Evolutionary conservation across 2,113 vertebrate genomes (phyloP).

Genomic region (Emydocephalus ijimae): DNA sequence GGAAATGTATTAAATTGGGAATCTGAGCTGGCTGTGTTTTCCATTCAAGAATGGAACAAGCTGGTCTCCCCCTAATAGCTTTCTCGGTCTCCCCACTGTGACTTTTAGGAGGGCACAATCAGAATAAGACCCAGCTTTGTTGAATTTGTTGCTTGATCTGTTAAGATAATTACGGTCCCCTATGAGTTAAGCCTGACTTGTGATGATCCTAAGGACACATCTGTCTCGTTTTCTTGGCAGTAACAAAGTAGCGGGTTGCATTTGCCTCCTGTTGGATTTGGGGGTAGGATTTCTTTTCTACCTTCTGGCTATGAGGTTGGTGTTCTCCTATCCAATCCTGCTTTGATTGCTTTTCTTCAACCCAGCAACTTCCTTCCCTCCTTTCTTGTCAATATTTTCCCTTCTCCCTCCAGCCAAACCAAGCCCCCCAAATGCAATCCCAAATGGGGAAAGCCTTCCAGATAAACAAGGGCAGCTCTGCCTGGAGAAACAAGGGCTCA

Average conservation of each 20-base stretch:
- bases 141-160: not conserved
- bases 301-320: not conserved
- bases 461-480: slow-evolving; percentile 14
- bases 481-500: slow-evolving; percentile 25
- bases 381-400: slow-evolving; percentile 29
- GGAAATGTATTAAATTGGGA: not conserved
- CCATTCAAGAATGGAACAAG: not conserved
- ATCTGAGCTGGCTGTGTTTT: not conserved
- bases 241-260: not conserved
- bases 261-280: not conserved
- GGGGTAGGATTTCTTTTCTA: not conserved
- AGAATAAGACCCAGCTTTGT: not conserved
- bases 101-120: not conserved
- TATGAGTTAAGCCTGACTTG: not conserved
- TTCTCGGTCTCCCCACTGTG: not conserved
- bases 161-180: not conserved
- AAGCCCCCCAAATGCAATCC: not conserved
- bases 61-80: not conserved
- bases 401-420: not conserved
- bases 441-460: slow-evolving; percentile 44
- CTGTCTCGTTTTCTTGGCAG: not conserved
- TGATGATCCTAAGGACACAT: not conserved
- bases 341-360: not conserved
- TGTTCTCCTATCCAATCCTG: not conserved
- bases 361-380: not conserved